Percentiles rank a stretch among this genome's conserved stretches.
Conservation (phyloP, 2,113 vertebrate genomes). For the Stigmatopora nigra region DNA sequence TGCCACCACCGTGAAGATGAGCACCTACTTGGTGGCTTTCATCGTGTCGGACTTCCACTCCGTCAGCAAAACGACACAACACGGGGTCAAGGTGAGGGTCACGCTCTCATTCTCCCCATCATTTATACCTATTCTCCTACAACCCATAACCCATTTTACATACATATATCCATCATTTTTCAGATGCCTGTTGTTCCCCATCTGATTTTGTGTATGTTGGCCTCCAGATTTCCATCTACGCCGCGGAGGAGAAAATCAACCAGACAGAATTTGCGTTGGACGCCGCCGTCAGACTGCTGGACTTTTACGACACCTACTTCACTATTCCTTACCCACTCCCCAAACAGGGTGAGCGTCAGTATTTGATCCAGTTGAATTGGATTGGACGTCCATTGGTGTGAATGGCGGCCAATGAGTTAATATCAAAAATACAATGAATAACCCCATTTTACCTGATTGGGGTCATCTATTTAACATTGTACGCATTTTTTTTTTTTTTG, state of each 20-base stretch:
- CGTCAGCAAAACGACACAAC: conserved; percentile 76
- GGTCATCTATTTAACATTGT: too few species aligned
- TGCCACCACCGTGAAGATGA: conserved; percentile 84
- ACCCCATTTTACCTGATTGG: neutral
- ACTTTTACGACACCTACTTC: conserved; percentile 89
- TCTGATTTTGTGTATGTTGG: neutral
- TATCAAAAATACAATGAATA: too few species aligned
- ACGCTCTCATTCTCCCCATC: neutral
- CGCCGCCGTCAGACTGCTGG: conserved; percentile 79
- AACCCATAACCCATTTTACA: too few species aligned
- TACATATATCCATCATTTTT: too few species aligned
- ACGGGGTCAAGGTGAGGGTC: conserved; percentile 77
- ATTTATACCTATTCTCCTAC: too few species aligned
- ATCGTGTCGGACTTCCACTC: conserved; percentile 86
- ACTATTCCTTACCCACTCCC: conserved; percentile 87
- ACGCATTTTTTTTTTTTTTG: too few species aligned
- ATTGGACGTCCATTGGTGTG: too few species aligned
- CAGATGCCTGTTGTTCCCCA: too few species aligned
- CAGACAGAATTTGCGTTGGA: conserved; percentile 80
- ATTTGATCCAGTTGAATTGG: neutral
- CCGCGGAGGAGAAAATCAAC: conserved; percentile 78
- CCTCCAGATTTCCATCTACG: conserved; percentile 78
- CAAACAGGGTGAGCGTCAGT: conserved; percentile 52
- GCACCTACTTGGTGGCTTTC: conserved; percentile 88
- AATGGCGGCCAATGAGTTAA: too few species aligned